These are phyloP conservation scores for Scrobipalpa atriplicella DNA, from an alignment of 2,888 invertebrate species.

Conservation along the genomic window DNA sequence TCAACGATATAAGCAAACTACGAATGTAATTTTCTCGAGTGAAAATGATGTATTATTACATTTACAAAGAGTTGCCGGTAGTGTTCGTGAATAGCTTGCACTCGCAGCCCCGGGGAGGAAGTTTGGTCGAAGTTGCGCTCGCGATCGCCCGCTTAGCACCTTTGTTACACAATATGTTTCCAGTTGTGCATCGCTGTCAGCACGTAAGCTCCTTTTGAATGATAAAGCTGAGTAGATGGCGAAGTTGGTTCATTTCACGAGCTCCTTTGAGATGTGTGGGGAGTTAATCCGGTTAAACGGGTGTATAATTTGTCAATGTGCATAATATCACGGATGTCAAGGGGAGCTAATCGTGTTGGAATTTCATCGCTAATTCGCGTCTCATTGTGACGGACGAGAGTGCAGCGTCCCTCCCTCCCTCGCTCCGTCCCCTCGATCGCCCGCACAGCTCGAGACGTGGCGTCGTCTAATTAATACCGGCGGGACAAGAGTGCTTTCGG, in stretches of 20 bases:
- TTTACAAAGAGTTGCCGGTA: neutral
- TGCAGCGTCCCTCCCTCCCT: constrained; percentile 1
- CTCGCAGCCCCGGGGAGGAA: neutral
- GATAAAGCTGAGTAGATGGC: neutral
- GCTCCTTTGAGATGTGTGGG: neutral
- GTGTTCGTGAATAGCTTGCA: neutral
- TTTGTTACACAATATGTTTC: constrained; percentile 17
- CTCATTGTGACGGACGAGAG: neutral
- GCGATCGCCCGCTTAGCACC: constrained; percentile 21
- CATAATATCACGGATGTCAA: constrained; percentile 12
- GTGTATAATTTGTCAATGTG: constrained; percentile 13
- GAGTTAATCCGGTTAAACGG: neutral
- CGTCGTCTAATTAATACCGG: constrained; percentile 10
- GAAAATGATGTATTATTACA: constrained; percentile 14
- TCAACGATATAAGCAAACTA: neutral
- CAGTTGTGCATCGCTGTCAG: constrained; percentile 12
- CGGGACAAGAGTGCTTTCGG: constrained; percentile 11
- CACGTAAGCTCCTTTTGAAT: constrained; percentile 14
- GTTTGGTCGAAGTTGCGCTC: constrained; percentile 10
- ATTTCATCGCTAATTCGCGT: constrained; percentile 10
- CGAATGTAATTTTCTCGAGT: neutral
- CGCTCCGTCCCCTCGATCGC: neutral
- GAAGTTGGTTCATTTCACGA: neutral
- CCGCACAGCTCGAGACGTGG: neutral
- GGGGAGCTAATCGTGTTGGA: constrained; percentile 16